A percentile compares a stretch with the other conserved stretches of the same genome.
These are phyloP conservation scores for Helicolenus hilgendorfi DNA, from an alignment of 2,797 vertebrate species.

Conservation along the genomic window DNA sequence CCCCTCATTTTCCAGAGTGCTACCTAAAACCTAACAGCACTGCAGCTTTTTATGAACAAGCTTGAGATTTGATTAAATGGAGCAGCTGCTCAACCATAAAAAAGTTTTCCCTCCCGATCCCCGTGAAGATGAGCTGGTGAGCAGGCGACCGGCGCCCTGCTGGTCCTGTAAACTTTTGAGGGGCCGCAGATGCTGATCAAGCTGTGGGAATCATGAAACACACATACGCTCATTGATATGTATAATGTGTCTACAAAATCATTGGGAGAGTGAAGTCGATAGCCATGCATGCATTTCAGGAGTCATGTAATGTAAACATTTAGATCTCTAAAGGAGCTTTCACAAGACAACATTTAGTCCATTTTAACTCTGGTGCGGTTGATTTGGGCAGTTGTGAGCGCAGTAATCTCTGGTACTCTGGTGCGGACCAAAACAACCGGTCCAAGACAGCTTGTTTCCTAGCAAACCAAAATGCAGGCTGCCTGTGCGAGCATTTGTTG, in stretches of 20 bases:
- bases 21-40: conserved; percentile 55
- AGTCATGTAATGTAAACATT: not conserved
- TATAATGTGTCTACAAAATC: conserved; percentile 1
- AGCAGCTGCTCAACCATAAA: conserved; percentile 69
- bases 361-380: too few species aligned
- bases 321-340: too few species aligned
- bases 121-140: conserved; percentile 57
- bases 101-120: conserved; percentile 52
- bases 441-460: too few species aligned
- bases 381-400: too few species aligned
- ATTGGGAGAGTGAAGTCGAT: conserved; percentile 4
- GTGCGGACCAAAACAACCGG: too few species aligned
- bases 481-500: too few species aligned
- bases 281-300: not conserved
- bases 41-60: conserved; percentile 68
- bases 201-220: conserved; percentile 24
- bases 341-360: not conserved
- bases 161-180: conserved; percentile 50
- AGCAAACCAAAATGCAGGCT: too few species aligned
- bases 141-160: conserved; percentile 25
- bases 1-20: conserved; percentile 67
- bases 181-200: conserved; percentile 59
- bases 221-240: conserved; percentile 20
- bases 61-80: conserved; percentile 78
- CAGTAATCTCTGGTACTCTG: too few species aligned